Base-by-base conservation (phyloP, 2,797 vertebrate species). In the Dicrostonyx torquatus region DNA sequence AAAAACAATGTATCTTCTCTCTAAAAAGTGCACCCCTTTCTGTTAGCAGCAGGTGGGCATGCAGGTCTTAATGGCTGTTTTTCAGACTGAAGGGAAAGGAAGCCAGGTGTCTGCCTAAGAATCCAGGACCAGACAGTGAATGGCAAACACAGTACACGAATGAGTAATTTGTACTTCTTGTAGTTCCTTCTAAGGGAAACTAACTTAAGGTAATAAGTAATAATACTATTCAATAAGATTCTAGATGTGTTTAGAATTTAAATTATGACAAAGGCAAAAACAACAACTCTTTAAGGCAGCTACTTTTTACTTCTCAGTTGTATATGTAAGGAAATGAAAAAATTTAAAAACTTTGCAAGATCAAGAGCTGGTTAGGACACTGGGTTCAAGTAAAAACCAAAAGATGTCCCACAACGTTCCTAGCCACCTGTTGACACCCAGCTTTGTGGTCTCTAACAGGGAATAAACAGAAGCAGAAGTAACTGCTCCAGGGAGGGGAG, bases 31-130 rank as follows among this genome's bases (percentile, higher is more conserved):
- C 31, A 29, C 43, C 37, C 0, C 1, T 0, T 12, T 48, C n/a
- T 14, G 29, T 66, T 48, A 66, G 43, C 60, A 24, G 60, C 62
- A 34, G 58, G 40, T 45, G 37, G 43, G 15, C 12, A 5, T 43
- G 0, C 1, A 6, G 37, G 10, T 0, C 22, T 18, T 37, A 3
- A 20, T 0, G 17, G 9, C 40, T 53, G 75, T 5, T 43, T 20
- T 15, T 3, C 11, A 50, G 68, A 75, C 2, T 22, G 68, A 53
- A 43, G 34, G 24, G 34, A 9, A 68, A 26, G 0, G 10, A 29
- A 37, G 6, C 20, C 18, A 1, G 15, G 1, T 6, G 43, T 53
- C 45, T 48, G 6, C 60, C 3, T 5, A 1, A 24, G 12, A 37
- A 11, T 2, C 18, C 45, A 73, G 31, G 22, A 14, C 20, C 34